Evolutionary conservation across 2,888 invertebrate genomes (phyloP).

Genomic region (Hermodice carunculata): DNA sequence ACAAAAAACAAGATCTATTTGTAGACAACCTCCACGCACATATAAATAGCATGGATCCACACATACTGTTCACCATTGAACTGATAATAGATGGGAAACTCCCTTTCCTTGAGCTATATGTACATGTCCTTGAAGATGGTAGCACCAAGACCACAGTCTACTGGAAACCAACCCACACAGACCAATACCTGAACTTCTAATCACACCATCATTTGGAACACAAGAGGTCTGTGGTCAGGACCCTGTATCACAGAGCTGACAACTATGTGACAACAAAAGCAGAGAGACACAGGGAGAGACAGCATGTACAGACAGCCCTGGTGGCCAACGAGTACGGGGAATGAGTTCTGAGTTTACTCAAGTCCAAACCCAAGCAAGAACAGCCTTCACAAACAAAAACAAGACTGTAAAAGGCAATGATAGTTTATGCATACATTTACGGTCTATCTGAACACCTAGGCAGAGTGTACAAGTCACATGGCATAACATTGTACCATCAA

Average conservation of each 20-base stretch:
- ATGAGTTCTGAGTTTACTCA: too few species aligned
- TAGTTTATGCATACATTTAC: too few species aligned
- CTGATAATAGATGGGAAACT: not conserved
- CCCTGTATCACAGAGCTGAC: not conserved
- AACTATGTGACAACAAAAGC: too few species aligned
- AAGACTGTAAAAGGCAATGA: too few species aligned
- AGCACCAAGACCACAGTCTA: conserved; percentile 2
- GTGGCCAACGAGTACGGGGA: too few species aligned
- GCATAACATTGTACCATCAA: too few species aligned
- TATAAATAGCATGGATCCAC: conserved; percentile 2
- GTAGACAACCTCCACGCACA: not conserved
- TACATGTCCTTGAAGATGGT: conserved; percentile 8
- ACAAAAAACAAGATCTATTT: not conserved
- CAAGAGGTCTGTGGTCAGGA: not conserved
- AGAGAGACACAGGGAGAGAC: too few species aligned
- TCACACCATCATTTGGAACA: not conserved
- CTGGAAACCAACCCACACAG: not conserved
- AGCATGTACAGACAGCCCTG: too few species aligned
- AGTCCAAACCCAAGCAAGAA: too few species aligned
- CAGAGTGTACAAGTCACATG: too few species aligned
- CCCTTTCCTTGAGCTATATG: not conserved
- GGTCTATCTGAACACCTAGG: too few species aligned
- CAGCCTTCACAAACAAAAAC: too few species aligned
- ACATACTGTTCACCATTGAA: conserved; percentile 8
- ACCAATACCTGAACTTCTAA: not conserved